Percentiles rank a stretch among this genome's conserved stretches.
phyloP scores from a whole-genome alignment of 2,797 vertebrate species.

The Acrossocheilus fasciatus region DNA sequence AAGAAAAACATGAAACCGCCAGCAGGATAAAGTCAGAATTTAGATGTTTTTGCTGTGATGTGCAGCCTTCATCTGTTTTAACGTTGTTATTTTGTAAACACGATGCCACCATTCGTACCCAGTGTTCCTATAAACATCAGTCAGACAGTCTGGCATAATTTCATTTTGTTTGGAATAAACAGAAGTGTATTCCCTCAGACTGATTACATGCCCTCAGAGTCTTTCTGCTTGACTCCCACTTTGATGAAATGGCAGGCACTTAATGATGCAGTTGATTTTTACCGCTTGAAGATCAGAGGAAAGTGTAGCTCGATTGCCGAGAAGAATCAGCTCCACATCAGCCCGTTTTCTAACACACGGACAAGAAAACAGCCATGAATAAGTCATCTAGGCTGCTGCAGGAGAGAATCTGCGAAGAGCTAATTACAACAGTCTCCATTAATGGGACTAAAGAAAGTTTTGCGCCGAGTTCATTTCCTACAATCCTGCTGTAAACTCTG shows the following conservation, averaged over 20 bases:
- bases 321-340: slow-evolving; percentile 64
- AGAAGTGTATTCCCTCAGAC: slow-evolving; percentile 74
- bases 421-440: slow-evolving; percentile 82
- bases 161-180: slow-evolving; percentile 80
- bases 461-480: slow-evolving; percentile 67
- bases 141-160: slow-evolving; percentile 73
- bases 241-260: slow-evolving; percentile 76
- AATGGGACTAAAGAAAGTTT: slow-evolving; percentile 74
- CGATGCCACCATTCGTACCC: slow-evolving; percentile 69
- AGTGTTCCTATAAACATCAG: slow-evolving; percentile 72
- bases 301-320: slow-evolving; percentile 64
- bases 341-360: slow-evolving; percentile 60
- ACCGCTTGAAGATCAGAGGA: slow-evolving; percentile 69
- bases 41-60: neutral
- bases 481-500: slow-evolving; percentile 75
- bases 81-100: slow-evolving; percentile 75
- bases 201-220: slow-evolving; percentile 73
- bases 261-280: slow-evolving; percentile 78
- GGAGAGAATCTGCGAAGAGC: slow-evolving; percentile 73
- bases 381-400: slow-evolving; percentile 76
- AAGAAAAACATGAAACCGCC: slow-evolving; percentile 48
- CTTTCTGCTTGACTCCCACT: slow-evolving; percentile 74
- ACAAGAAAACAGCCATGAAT: slow-evolving; percentile 77
- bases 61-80: slow-evolving; percentile 46
- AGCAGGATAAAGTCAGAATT: slow-evolving; percentile 4